Evolutionary conservation across 35 echinoderm and acorn worm species (phyloP), one percentile per base, ranked within the genome.

Genomic region (Holothuria glaberrima): DNA sequence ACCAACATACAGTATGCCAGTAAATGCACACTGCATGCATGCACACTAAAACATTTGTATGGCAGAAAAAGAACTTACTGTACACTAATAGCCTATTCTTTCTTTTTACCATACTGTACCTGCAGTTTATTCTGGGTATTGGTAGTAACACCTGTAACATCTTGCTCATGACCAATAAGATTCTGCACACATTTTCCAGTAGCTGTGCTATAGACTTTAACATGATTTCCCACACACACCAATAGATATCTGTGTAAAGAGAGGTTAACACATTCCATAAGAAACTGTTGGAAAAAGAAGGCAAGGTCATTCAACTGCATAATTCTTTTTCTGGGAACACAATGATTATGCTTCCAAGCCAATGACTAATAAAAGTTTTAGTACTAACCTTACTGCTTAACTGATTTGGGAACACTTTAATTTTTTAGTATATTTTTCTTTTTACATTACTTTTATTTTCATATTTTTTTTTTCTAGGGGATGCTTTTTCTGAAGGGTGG

Each of bases 171-270:
- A 76, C 88, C 93, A 32, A 63, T 79, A 31, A 99, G 86, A 72
- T 95, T 84, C 44, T 85, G 86, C 19, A 99, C 86, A 89, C 91
- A 99, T 60, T 95, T 91, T 62, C 97, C 97, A 82, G 93, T 99
- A 18, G 91, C 68, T 27, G 70, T 68, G 58, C 93, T 99, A 59
- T 93, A 90, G n/a, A 99, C 77, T 69, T 88, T 93, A 12, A 95
- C 90, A 38, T 27, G 64, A 48, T 93, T 19, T 22, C 93, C 93
- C 69, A 91, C 94, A 86, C 91, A 95, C 28, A 94, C 89, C 50
- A 99, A 84, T 20, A 99, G 52, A 65, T 90, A 95, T 58, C 97
- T 99, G 81, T 88, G 77, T 17, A 14, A 72, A 71, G 25, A 38
- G 50, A 24, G 45, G 74, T 31, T 48, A 59, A 41, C 3, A 33